Evolutionary conservation across 2,113 vertebrate species (phyloP).

Genomic region (Verasper variegatus): DNA sequence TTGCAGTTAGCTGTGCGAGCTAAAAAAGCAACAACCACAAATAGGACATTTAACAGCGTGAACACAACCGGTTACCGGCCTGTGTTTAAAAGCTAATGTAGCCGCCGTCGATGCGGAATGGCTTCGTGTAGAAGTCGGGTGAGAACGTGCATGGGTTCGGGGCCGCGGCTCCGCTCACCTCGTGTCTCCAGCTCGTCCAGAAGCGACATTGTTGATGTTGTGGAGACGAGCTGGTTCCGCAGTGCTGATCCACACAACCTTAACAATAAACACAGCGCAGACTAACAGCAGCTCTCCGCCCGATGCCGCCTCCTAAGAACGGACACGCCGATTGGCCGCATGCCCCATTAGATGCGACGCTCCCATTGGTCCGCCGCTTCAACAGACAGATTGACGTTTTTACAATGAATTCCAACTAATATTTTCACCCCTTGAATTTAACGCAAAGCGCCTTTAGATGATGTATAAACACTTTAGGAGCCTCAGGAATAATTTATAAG

Average conservation of each 20-base stretch:
- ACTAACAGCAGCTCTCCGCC: constrained; percentile 84
- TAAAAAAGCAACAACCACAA: background rate
- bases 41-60: constrained; percentile 25
- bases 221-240: constrained; percentile 68
- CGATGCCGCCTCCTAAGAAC: constrained; percentile 81
- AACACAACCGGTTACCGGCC: constrained; percentile 64
- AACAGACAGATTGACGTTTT: constrained; percentile 50
- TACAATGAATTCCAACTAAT: background rate
- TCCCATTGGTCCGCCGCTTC: constrained; percentile 70
- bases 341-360: constrained; percentile 8
- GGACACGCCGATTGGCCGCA: constrained; percentile 69
- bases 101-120: constrained; percentile 18
- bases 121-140: constrained; percentile 2
- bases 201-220: constrained; percentile 53
- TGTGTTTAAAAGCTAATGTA: constrained; percentile 61
- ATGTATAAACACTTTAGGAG: fast-evolving
- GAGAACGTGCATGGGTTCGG: background rate
- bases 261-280: constrained; percentile 86
- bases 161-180: constrained; percentile 51
- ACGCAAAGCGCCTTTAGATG: fast-evolving
- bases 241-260: constrained; percentile 88
- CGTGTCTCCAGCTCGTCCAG: constrained; percentile 39
- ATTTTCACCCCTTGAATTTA: fast-evolving
- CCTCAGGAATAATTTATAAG: background rate
- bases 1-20: background rate